phyloP scores from a whole-genome alignment of 53 echinoderm and acorn worm genomes.

The Antedon mediterranea region DNA sequence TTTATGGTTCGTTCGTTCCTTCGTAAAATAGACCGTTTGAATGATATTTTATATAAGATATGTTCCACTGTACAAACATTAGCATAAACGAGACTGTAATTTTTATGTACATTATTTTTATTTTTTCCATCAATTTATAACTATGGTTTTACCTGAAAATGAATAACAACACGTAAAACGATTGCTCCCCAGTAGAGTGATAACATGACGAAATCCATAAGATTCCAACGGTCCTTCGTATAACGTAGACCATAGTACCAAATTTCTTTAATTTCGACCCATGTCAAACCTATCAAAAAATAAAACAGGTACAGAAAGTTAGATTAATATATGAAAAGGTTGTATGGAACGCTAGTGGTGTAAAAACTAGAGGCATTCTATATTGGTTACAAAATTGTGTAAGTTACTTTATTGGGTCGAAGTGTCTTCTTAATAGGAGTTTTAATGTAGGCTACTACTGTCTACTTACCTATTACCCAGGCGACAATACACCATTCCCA shows the following conservation, averaged over 20 bases:
- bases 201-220: conserved; percentile 83
- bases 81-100: no score
- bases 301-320: not conserved
- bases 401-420: no score
- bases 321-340: not conserved
- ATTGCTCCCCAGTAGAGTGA: conserved; percentile 91
- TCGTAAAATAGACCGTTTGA: no score
- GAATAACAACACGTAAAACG: conserved; percentile 72
- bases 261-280: conserved; percentile 87
- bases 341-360: no score
- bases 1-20: no score
- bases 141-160: conserved; percentile 1
- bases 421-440: not conserved
- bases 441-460: no score
- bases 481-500: conserved; percentile 75
- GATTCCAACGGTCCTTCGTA: conserved; percentile 88
- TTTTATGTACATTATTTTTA: no score
- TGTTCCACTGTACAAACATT: no score
- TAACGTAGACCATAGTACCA: conserved; percentile 90
- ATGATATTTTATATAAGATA: no score
- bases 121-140: no score
- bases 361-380: no score
- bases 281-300: conserved; percentile 50
- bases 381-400: no score
- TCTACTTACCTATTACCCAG: conserved; percentile 75